phyloP scores from a whole-genome alignment of 2,888 invertebrate genomes.

The Nasonia oneida region DNA sequence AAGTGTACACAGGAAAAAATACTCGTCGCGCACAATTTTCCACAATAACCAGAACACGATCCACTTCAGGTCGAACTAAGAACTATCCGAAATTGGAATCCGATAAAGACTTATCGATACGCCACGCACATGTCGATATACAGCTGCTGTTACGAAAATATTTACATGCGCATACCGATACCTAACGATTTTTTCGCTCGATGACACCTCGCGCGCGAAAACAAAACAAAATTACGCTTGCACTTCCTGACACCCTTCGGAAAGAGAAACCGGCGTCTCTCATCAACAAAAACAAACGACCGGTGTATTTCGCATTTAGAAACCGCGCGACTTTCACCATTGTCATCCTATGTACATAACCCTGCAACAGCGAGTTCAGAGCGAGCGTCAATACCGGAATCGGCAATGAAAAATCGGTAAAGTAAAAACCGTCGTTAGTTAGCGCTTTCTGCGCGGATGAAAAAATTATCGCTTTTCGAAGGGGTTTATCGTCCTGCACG shows the following conservation, averaged over 20 bases:
- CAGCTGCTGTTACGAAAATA: too few species aligned
- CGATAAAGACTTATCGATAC: not conserved
- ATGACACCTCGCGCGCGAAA: not conserved
- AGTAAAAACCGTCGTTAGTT: not conserved
- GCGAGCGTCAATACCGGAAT: slow-evolving; percentile 1
- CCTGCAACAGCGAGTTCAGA: not conserved
- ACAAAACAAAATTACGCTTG: not conserved
- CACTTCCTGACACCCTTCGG: not conserved
- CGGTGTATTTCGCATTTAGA: not conserved
- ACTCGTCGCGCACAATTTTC: not conserved
- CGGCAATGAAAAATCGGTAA: slow-evolving; percentile 6
- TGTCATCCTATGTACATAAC: not conserved
- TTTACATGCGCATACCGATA: too few species aligned
- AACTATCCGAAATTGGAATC: not conserved
- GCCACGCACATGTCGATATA: not conserved
- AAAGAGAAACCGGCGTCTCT: slow-evolving; percentile 17
- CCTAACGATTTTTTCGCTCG: too few species aligned
- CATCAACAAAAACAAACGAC: slow-evolving; percentile 29
- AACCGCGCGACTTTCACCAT: not conserved
- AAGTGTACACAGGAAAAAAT: not conserved
- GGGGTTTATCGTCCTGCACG: not conserved
- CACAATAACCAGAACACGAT: not conserved
- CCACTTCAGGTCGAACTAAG: not conserved
- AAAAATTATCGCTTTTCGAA: not conserved
- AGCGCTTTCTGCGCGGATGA: not conserved